Base-by-base conservation (phyloP, 2,797 vertebrate species). In the Sebastes minor region DNA sequence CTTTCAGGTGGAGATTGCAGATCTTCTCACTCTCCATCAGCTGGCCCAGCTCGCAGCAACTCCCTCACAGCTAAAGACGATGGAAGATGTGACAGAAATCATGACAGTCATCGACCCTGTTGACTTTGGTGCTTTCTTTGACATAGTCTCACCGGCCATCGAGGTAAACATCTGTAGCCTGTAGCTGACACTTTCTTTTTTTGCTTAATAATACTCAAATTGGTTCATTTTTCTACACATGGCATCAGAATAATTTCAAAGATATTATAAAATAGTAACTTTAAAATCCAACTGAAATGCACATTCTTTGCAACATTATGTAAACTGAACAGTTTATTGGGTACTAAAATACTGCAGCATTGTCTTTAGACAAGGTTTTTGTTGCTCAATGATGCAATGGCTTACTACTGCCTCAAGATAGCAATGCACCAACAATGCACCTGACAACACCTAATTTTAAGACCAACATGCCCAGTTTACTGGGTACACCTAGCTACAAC, bases 61-160 rank as follows among this genome's bases (percentile, higher is more conserved):
- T 20, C 87, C 91, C 5, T 84, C 86, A 60, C 86, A 85, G 11
- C 76, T 94, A 25, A 75, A 76, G 4, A 71, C 16, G 2, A 59
- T 7, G 2, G 46, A 84, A 28, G 88, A 93, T 61, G 93, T 93
- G 18, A 59, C n/a, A 66, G 90, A 86, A 56, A 72, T 95, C 63
- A 92, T 93, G 90, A 30, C 46, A 8, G 76, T 33, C 3, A 79
- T 94, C 63, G 35, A 42, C 11, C 76, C 83, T 30, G 42, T 22
- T 75, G 82, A 87, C 33, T 89, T 92, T 74, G 83, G 67, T 32
- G 27, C 53, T 55, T 95, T 95, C 79, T 94, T 94, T 85, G 89
- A 95, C 33, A 46, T 56, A 52, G 85, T 95, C 13, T 92, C 91
- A 72, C 86, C 89, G 7, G 84, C 79, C 6, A 91, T 94, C 75